Percentiles rank a stretch among this genome's conserved stretches.
phyloP scores from a whole-genome alignment of 2,888 invertebrate genomes.

The Tholera decimalis region DNA sequence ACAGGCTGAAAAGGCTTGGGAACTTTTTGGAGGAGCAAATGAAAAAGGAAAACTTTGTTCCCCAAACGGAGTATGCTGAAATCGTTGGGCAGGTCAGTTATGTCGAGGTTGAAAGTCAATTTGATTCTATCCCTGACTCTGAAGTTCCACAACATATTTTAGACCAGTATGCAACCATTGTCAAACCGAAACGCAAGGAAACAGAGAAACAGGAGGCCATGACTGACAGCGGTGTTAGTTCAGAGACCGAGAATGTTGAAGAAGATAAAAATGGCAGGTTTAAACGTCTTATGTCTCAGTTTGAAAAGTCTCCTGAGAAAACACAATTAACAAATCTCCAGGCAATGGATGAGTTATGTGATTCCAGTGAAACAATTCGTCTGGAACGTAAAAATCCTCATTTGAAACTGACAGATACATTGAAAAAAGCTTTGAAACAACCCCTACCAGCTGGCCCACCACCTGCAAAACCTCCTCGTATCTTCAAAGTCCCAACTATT shows the following conservation, averaged over 20 bases:
- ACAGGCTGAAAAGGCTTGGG: slow-evolving; percentile 82
- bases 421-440: slow-evolving; percentile 93
- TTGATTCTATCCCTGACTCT: slow-evolving; percentile 81
- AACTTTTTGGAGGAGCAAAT: slow-evolving; percentile 87
- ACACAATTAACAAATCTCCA: slow-evolving; percentile 75
- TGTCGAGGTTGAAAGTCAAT: slow-evolving; percentile 53
- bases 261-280: slow-evolving; percentile 81
- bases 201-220: slow-evolving; percentile 81
- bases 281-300: slow-evolving; percentile 70
- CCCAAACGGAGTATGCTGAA: slow-evolving; percentile 48
- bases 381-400: slow-evolving; percentile 87
- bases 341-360: slow-evolving; percentile 79
- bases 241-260: slow-evolving; percentile 87
- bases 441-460: slow-evolving; percentile 94
- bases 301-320: slow-evolving; percentile 63
- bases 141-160: slow-evolving; percentile 87
- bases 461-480: slow-evolving; percentile 94
- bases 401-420: slow-evolving; percentile 90
- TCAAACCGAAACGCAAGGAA: slow-evolving; percentile 81
- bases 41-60: slow-evolving; percentile 84
- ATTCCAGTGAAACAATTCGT: slow-evolving; percentile 85
- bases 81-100: slow-evolving; percentile 65
- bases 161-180: slow-evolving; percentile 87
- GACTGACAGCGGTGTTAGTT: slow-evolving; percentile 89
- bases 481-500: slow-evolving; percentile 83